These are phyloP conservation scores for Papilio demoleus DNA, from an alignment of 2,888 invertebrate species.

Conservation along the genomic window DNA sequence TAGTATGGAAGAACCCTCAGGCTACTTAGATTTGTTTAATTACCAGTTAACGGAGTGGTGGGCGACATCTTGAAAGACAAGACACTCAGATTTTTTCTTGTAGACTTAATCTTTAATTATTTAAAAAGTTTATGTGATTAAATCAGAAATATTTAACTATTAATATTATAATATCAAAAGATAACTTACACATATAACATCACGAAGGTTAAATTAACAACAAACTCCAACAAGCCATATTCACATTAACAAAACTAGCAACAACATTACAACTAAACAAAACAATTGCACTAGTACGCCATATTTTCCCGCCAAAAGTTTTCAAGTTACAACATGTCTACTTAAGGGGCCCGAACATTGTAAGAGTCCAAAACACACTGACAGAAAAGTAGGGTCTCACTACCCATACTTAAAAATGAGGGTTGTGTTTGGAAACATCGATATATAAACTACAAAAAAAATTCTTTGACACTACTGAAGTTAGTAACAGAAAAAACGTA, in stretches of 20 bases:
- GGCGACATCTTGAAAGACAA: too few species aligned
- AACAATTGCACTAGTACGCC: constrained; percentile 54
- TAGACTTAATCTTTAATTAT: too few species aligned
- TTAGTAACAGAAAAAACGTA: neutral
- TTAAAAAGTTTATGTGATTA: too few species aligned
- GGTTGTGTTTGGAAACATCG: neutral
- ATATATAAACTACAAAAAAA: neutral
- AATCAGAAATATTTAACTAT: too few species aligned
- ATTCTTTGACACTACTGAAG: neutral
- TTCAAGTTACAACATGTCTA: constrained; percentile 59
- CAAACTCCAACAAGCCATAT: constrained; percentile 62
- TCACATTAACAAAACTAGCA: constrained; percentile 45
- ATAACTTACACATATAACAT: constrained; percentile 75
- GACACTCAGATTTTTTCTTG: too few species aligned
- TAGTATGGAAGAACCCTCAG: too few species aligned
- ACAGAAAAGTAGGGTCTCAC: constrained; percentile 56
- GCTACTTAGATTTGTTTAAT: too few species aligned
- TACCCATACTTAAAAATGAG: constrained; percentile 45
- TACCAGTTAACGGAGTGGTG: too few species aligned
- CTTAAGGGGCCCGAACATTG: constrained; percentile 59
- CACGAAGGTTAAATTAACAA: constrained; percentile 65
- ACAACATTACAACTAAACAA: constrained; percentile 50
- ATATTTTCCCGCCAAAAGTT: constrained; percentile 77
- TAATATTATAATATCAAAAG: constrained; percentile 26
- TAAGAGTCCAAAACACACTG: constrained; percentile 63